phyloP scores from a whole-genome alignment of 2,797 vertebrate genomes.

The Anabas testudineus region DNA sequence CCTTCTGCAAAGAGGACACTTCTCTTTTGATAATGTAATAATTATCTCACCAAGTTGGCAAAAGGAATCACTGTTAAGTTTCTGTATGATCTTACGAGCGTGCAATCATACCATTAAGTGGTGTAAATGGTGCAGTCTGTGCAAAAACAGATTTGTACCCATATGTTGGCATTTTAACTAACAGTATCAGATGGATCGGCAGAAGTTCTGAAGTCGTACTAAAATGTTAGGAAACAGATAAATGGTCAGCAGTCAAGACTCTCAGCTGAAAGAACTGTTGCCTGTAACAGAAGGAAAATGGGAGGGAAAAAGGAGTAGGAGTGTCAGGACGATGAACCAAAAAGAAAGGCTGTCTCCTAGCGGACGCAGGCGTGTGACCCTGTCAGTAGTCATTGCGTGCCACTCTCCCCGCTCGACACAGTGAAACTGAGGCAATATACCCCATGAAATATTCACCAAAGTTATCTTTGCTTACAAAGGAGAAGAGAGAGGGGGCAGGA shows the following conservation, averaged over 20 bases:
- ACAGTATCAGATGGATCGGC: conserved; percentile 73
- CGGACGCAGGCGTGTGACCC: conserved; percentile 33
- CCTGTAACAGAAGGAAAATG: conserved; percentile 64
- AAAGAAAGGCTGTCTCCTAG: conserved; percentile 69
- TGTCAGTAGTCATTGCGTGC: conserved; percentile 70
- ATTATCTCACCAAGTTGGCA: conserved; percentile 14
- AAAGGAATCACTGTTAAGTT: conserved; percentile 34
- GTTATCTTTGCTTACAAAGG: conserved; percentile 72
- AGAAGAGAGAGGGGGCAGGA: background rate
- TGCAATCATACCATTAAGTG: conserved; percentile 53
- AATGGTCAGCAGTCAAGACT: conserved; percentile 60
- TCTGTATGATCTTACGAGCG: conserved; percentile 41
- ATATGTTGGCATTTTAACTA: conserved; percentile 70
- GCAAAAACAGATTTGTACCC: conserved; percentile 63
- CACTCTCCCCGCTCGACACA: conserved; percentile 49
- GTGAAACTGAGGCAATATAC: conserved; percentile 76
- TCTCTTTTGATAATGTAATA: conserved; percentile 5
- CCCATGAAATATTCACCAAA: conserved; percentile 79
- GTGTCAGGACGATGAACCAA: conserved; percentile 54
- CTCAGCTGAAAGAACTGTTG: conserved; percentile 41
- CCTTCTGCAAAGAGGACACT: background rate
- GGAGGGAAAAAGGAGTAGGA: conserved; percentile 42
- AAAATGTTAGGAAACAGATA: conserved; percentile 60
- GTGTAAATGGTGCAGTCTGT: conserved; percentile 59
- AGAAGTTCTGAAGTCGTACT: conserved; percentile 65